Percentiles rank a stretch among this genome's conserved stretches.
Evolutionary conservation across 2,888 invertebrate species (phyloP).

Genomic region (Sepiola atlantica): DNA sequence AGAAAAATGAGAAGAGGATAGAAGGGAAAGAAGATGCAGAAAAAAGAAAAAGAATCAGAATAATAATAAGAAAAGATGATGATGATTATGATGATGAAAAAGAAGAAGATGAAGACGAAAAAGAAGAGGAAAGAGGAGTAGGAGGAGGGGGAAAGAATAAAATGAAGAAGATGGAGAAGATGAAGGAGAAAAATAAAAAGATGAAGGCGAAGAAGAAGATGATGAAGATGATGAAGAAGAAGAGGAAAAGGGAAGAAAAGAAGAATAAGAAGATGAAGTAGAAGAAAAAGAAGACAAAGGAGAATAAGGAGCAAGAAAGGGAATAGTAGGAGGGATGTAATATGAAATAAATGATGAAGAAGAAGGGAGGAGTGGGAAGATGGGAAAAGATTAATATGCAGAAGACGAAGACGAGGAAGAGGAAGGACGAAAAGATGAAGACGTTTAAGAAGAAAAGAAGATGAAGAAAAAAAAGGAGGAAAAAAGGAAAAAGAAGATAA

Average conservation of each 20-base stretch:
- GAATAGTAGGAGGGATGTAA: background rate
- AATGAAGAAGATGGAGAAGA: accelerated
- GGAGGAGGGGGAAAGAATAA: accelerated
- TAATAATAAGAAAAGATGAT: background rate
- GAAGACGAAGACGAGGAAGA: too few species aligned
- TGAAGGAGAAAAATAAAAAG: background rate
- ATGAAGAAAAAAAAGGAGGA: background rate
- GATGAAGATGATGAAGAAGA: background rate
- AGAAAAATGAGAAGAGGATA: background rate
- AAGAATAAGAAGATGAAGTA: background rate
- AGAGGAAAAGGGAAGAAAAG: too few species aligned
- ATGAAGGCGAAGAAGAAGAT: background rate
- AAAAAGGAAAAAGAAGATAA: background rate
- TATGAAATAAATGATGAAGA: background rate
- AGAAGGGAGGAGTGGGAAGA: background rate
- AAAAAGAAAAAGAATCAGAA: background rate
- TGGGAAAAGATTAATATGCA: too few species aligned
- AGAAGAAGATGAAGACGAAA: background rate
- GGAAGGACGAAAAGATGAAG: too few species aligned
- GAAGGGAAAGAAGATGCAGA: too few species aligned
- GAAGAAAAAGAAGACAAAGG: background rate
- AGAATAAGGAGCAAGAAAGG: background rate
- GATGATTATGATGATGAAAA: too few species aligned
- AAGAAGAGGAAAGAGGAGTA: background rate
- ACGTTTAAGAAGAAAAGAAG: background rate